Conservation (phyloP, 2,113 vertebrate species). For the Tragelaphus strepsiceros region DNA sequence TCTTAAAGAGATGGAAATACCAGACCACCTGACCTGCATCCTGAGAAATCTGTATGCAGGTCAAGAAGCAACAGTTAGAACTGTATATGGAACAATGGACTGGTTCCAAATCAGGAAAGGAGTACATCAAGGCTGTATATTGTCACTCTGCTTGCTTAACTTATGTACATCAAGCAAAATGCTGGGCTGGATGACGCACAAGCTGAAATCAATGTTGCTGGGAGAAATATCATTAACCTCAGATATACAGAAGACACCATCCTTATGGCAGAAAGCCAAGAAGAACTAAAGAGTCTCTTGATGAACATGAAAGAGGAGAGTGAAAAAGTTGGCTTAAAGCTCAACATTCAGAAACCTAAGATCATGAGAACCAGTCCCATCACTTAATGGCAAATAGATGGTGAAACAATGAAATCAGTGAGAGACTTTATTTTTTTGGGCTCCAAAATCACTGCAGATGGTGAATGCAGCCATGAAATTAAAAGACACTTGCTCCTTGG, state of each 20-base stretch:
- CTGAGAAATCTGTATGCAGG: not conserved
- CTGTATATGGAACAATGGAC: not conserved
- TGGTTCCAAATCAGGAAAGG: not conserved
- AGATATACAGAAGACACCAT: not conserved
- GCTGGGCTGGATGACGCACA: not conserved
- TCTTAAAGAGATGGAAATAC: not conserved
- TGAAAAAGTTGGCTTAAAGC: not conserved
- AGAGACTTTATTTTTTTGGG: accelerated
- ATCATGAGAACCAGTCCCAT: not conserved
- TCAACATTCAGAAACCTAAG: not conserved
- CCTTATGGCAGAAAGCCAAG: not conserved
- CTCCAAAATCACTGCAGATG: not conserved
- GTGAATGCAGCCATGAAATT: not conserved
- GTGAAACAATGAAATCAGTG: not conserved
- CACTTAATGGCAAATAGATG: not conserved
- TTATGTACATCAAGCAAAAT: not conserved
- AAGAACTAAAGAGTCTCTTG: not conserved
- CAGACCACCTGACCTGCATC: not conserved
- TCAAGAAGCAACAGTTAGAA: not conserved
- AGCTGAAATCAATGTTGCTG: not conserved
- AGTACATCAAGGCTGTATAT: not conserved
- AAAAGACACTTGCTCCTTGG: not conserved
- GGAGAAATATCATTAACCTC: not conserved
- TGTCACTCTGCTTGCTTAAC: not conserved
- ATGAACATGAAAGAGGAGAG: not conserved